Base-by-base conservation (phyloP, 2,797 vertebrate species). In the Antennarius maculatus region DNA sequence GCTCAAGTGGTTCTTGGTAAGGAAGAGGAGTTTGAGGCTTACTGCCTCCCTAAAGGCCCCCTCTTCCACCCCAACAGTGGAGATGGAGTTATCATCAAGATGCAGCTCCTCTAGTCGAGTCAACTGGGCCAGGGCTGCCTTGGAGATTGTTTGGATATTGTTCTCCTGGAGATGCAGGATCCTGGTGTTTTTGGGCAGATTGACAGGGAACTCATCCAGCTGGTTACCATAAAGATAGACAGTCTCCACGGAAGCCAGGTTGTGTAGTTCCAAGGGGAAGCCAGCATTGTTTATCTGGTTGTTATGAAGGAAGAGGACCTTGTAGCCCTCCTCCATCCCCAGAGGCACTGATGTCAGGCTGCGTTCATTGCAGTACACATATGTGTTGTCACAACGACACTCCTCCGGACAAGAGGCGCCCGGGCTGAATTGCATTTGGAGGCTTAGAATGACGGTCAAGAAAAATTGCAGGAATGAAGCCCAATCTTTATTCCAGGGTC, bases 231-330 rank as follows among this genome's bases (percentile, higher is more conserved):
- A 99, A 39, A 99, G 93, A 91, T 93, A 95, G 77, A 99, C 97
- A 0, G 95, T 97, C 74, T 98, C 96, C 86, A 99, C 96, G 0
- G 97, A 96, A 69, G 86, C 96, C 57, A 99, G 92, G 3, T 93
- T 95, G 90, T 98, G 96, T 86, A 99, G 92, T 84, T 98, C 97
- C 51, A 95, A 15, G 42, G 98, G 98, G 90, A 99, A 98, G 79
- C 97, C 97, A 88, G 97, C 97, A 87, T 97, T 99, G 94, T 98
- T 98, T 92, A 99, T 99, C 96, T 97, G 96, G 95, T 99, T 99
- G 91, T 99, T 99, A 79, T 99, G 97, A 86, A 99, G 95, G 93
- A 93, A 99, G 90, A 99, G 96, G 60, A 96, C 93, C 74, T 93
- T 98, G 90, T 93, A 95, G 90, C 97, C 97, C 93, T 98, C 97